phyloP scores from a whole-genome alignment of 1,140 invertebrate genomes.

The Halesus radiatus region DNA sequence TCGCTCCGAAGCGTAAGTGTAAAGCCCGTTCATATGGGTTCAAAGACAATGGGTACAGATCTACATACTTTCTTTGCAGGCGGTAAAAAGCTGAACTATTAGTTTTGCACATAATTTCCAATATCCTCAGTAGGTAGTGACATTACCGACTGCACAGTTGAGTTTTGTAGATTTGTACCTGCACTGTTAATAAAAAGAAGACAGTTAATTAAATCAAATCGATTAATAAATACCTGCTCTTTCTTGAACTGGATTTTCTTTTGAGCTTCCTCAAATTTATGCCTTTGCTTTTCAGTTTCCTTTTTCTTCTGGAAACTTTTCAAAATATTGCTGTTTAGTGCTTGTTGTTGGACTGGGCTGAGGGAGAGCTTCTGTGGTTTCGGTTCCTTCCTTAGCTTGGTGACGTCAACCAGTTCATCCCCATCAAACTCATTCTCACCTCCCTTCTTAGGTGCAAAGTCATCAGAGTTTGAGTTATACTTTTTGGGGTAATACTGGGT shows the following conservation, averaged over 20 bases:
- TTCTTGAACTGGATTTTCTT: conserved; percentile 44
- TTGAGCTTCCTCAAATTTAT: conserved; percentile 61
- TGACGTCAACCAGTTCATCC: conserved; percentile 44
- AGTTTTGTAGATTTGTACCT: no score
- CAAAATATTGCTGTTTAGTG: conserved; percentile 59
- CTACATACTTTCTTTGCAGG: no score
- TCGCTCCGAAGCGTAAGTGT: no score
- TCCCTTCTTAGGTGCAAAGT: conserved; percentile 62
- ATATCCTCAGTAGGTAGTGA: no score
- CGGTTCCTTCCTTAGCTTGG: conserved; percentile 42
- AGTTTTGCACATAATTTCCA: no score
- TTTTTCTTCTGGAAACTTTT: conserved; percentile 40
- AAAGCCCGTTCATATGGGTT: no score
- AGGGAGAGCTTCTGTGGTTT: conserved; percentile 61
- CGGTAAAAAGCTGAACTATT: no score
- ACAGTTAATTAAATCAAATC: no score
- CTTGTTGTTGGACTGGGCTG: conserved; percentile 57
- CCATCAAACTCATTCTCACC: conserved; percentile 46
- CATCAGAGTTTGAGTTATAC: conserved; percentile 58
- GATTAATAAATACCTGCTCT: conserved; percentile 57
- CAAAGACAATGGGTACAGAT: no score
- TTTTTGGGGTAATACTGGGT: conserved; percentile 50
- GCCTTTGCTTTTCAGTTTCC: conserved; percentile 56
- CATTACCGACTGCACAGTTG: no score
- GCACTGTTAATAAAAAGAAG: no score